Base-by-base conservation (phyloP, 2,797 vertebrate genomes). In the Sardinella longiceps region DNA sequence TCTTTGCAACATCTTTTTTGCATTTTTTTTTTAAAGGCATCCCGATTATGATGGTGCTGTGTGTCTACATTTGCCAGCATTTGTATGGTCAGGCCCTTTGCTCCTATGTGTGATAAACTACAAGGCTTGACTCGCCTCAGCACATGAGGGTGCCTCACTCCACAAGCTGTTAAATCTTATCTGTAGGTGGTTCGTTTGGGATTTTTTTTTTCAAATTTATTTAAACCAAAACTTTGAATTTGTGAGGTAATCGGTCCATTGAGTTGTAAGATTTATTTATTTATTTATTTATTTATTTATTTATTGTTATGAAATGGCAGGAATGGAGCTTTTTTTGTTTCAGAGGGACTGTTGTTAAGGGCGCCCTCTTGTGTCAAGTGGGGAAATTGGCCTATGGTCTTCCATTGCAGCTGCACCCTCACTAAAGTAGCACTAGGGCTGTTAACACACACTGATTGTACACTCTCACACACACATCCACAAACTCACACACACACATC, bases 401-500 rank as follows among this genome's bases (percentile, higher is more conserved):
- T 77, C 70, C 70, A 77, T 43, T 2, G 70, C 18, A 77, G 63
- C 70, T 77, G 56, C 56, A 60, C n/a, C 23, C 33, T 43, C 70
- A 43, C 70, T 77, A 18, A 18, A 43, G 33, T 77, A 77, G 6
- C 15, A 77, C 18, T 37, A 43, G 37, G 70, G 70, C 37, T 77
- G 70, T 20, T 77, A 77, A 23, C 70, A 77, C 70, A 0, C 23
- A 39, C 70, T 77, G 70, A 77, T 43, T 43, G 20, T 0, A 77
- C 2, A 25, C 23, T 6, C n/a, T 5, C 58, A 25, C 23, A n/a
- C 58, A 60, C 58, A 60, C 2, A 60, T n/a, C 25, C 56, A n/a
- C n/a, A n/a, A n/a, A n/a, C n/a, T n/a, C n/a, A n/a, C n/a, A 45
- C 18, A 9, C 58, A 50, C 60, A 74, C 81, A 81, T 82, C 70